Percentiles rank a stretch among this genome's conserved stretches.
Conservation (phyloP, 2,888 invertebrate species). For the Drosophila kambysellisi region DNA sequence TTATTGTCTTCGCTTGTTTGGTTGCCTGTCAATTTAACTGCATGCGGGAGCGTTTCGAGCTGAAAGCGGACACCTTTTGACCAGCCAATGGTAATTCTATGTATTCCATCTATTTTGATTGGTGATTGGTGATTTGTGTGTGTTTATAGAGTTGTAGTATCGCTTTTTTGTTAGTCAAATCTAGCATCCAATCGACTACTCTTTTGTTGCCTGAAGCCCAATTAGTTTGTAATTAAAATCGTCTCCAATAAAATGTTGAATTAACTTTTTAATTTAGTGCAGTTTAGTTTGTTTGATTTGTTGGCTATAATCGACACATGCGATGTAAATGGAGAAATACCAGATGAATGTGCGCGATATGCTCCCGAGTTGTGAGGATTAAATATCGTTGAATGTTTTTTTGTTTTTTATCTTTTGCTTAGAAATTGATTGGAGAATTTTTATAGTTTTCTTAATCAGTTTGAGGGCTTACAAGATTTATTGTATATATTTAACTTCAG, state of each 20-base stretch:
- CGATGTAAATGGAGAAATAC: background rate
- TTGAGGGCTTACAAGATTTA: background rate
- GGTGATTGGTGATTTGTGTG: constrained; percentile 4
- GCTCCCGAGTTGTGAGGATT: background rate
- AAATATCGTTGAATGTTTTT: background rate
- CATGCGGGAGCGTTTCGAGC: constrained; percentile 51
- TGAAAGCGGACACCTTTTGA: constrained; percentile 68
- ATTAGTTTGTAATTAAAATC: constrained; percentile 76
- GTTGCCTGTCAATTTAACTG: constrained; percentile 53
- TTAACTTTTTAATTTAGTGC: constrained; percentile 17
- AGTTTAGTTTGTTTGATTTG: constrained; percentile 31
- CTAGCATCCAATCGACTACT: constrained; percentile 33
- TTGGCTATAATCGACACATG: constrained; percentile 4
- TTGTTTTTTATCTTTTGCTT: background rate
- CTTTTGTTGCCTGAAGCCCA: constrained; percentile 48
- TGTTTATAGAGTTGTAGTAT: constrained; percentile 52
- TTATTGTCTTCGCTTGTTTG: constrained; percentile 57
- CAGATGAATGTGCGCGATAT: constrained; percentile 5
- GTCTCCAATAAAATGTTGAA: constrained; percentile 49
- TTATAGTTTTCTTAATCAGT: constrained; percentile 1
- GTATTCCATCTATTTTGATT: constrained; percentile 13
- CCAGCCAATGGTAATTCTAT: constrained; percentile 4
- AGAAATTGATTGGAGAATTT: background rate
- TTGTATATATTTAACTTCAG: background rate
- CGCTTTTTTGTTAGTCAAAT: constrained; percentile 65